These are phyloP conservation scores for Cervus canadensis DNA, from an alignment of 2,113 vertebrate genomes.

Conservation along the genomic window DNA sequence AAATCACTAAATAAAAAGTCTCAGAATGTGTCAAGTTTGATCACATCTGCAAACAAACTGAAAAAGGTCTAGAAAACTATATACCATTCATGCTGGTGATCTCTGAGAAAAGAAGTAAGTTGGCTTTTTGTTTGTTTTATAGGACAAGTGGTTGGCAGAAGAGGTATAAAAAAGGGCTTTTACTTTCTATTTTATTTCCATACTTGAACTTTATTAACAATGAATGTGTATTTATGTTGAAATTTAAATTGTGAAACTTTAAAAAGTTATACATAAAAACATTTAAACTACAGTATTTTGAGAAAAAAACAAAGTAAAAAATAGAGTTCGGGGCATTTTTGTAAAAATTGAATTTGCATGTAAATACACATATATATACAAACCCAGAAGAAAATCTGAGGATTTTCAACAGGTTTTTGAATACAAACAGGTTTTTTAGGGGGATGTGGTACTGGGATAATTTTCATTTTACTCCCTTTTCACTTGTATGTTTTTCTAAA, in stretches of 20 bases:
- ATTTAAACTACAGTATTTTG: not conserved
- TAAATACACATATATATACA: not conserved
- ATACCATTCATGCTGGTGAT: not conserved
- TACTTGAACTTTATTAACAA: conserved; percentile 6
- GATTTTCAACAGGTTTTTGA: too few relatives aligned
- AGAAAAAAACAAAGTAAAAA: not conserved
- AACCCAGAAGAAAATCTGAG: not conserved
- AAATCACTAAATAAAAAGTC: conserved; percentile 11
- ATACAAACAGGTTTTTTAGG: not conserved
- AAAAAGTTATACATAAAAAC: not conserved
- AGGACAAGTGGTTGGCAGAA: not conserved
- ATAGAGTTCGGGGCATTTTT: not conserved
- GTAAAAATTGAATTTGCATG: not conserved
- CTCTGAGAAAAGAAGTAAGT: not conserved
- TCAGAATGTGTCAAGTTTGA: not conserved
- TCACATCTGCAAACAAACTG: not conserved
- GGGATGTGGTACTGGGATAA: not conserved
- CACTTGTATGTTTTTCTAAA: not conserved
- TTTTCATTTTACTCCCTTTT: conserved; percentile 7
- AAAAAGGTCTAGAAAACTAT: conserved; percentile 3
- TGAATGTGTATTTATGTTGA: not conserved
- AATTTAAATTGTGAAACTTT: not conserved
- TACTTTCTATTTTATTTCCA: not conserved
- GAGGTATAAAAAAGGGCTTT: not conserved
- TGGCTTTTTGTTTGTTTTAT: not conserved